Percentiles rank a stretch among this genome's conserved stretches.
Conservation (phyloP, 2,797 vertebrate genomes). For the Kryptolebias ocellatus region DNA sequence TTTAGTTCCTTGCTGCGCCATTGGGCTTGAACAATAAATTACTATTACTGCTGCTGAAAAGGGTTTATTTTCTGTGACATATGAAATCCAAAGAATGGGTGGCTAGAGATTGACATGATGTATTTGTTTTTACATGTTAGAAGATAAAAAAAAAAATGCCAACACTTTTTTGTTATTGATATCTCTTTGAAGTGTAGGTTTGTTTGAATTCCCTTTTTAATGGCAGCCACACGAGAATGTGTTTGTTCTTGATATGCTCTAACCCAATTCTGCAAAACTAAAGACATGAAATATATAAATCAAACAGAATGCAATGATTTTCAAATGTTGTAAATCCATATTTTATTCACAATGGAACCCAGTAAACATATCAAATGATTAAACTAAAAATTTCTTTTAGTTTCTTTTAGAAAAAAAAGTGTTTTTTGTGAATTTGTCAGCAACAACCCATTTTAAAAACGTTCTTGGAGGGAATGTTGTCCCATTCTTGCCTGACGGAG, state of each 20-base stretch:
- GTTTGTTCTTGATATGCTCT: conserved; percentile 29
- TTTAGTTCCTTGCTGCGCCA: conserved; percentile 29
- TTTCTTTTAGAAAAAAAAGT: too few species aligned
- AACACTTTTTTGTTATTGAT: conserved; percentile 3
- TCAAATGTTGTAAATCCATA: too few species aligned
- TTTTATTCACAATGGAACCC: too few species aligned
- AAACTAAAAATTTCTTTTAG: too few species aligned
- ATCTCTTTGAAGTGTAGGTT: conserved; percentile 40
- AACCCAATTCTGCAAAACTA: neutral
- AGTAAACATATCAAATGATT: neutral
- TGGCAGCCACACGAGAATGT: conserved; percentile 26
- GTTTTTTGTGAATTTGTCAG: too few species aligned
- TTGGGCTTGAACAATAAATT: conserved; percentile 47
- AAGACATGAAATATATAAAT: too few species aligned
- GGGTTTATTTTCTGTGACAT: conserved; percentile 22
- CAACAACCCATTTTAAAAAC: too few species aligned
- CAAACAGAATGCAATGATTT: too few species aligned
- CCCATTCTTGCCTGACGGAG: too few species aligned
- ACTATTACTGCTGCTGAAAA: conserved; percentile 24
- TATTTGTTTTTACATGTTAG: conserved; percentile 30
- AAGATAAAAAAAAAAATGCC: conserved; percentile 10
- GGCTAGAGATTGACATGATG: conserved; percentile 23
- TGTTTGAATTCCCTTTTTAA: conserved; percentile 45
- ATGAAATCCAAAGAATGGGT: conserved; percentile 26
- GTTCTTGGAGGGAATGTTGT: too few species aligned